These are phyloP conservation scores for Pollicipes pollicipes DNA, from an alignment of 1,140 invertebrate genomes.

Conservation along the genomic window DNA sequence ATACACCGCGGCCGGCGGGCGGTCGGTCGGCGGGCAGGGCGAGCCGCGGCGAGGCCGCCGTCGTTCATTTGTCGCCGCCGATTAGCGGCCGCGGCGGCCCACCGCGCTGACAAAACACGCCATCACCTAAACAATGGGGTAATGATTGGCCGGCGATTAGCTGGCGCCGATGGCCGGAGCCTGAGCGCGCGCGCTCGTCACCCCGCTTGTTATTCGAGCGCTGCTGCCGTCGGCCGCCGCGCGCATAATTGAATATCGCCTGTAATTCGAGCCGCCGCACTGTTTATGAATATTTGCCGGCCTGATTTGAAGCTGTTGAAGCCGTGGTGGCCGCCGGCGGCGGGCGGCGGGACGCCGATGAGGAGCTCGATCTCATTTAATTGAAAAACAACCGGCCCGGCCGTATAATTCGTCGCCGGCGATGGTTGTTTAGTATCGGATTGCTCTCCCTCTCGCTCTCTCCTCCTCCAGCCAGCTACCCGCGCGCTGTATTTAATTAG, in stretches of 20 bases:
- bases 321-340: no score
- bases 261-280: not conserved
- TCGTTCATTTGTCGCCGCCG: not conserved
- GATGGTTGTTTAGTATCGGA: not conserved
- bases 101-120: not conserved
- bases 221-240: not conserved
- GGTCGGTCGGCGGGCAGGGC: not conserved
- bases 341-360: not conserved
- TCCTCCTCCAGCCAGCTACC: no score
- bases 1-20: no score
- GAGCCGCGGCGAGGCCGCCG: no score
- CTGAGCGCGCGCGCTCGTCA: not conserved
- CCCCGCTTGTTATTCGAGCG: not conserved
- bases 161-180: no score
- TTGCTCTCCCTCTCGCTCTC: not conserved
- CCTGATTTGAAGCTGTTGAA: no score
- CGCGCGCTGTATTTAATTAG: not conserved
- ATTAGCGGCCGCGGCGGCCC: not conserved
- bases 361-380: not conserved
- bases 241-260: slow-evolving; percentile 1
- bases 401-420: not conserved
- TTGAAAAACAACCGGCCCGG: not conserved
- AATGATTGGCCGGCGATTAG: not conserved
- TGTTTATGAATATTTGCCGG: not conserved
- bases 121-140: not conserved